Base-by-base conservation (phyloP, 2,888 invertebrate genomes). In the Trisateles emortualis region DNA sequence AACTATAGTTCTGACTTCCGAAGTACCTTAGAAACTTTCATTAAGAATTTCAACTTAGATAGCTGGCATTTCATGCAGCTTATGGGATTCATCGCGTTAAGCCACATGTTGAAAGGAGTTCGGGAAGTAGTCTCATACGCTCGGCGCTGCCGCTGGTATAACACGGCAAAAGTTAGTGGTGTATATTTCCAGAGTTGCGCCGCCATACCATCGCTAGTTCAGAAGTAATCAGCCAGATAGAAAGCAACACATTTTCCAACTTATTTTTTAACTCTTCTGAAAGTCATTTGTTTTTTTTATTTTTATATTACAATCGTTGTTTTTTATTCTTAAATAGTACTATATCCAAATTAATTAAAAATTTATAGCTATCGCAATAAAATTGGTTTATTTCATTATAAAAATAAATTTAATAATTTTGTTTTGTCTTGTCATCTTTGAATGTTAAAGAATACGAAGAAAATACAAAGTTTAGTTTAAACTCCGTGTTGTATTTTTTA, bases 141-240 rank as follows among this genome's bases (percentile, higher is more conserved):
- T 56, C 45, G 29, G 24, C 50, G 45, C 44, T 58, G 29, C 19
- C 50, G 45, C 44, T 58, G 49, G 51, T 67, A 57, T 69, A 68
- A 68, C 72, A 66, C 49, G 64, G 74, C 58, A 53, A 75, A 83
- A 84, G 77, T 84, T 82, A 58, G 70, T 57, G 76, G 74, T 76
- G 63, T 78, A 74, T 64, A 78, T 80, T 79, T 75, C 65, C 64
- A 68, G 72, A 79, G 71, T 73, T 77, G 59, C 66, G 59, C 52
- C 29, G 40, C 59, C 62, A 61, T 73, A 65, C 72, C 64, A 76
- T 72, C 70, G 72, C 65, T 73, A 77, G 81, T 81, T 78, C 61
- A 44, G 61, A 86, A 87, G 84, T 84, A 84, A 87, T 87, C 84
- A 85, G 75, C 68, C 71, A 72, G 75, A 68, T 65, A 68, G 67